Evolutionary conservation across 2,888 invertebrate species (phyloP), one percentile per base, ranked within the genome.

Genomic region (Microctonus aethiopoides): DNA sequence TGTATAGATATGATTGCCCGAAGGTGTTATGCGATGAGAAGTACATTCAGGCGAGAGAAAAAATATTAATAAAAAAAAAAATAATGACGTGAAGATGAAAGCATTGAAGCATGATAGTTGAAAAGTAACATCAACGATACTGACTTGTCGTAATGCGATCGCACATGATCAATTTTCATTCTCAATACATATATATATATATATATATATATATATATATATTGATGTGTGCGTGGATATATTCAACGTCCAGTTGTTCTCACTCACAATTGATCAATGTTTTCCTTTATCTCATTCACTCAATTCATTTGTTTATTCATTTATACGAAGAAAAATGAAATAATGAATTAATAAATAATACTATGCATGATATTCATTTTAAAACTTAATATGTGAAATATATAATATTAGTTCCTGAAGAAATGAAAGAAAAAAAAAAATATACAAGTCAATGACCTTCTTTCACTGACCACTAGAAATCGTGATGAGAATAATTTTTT

Each of bases 21-120:
- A 22, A 41, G 61, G 34, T 34, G 61, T 61, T 34, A 20, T 61
- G 22, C 61, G 61, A 41, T 41, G 36, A 36, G 26, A 61, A 61
- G 26, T 24, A 41, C 20, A 46, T 46, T 46, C 24, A 61, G 32
- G 59, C 34, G 59, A 61, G 61, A 61, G n/a, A n/a, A n/a, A n/a
- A n/a, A n/a, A n/a, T n/a, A n/a, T n/a, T n/a, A n/a, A n/a, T n/a
- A n/a, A n/a, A n/a, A n/a, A n/a, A n/a, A 61, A 41, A 61, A 61
- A 61, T 61, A 61, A 61, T 61, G 61, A 61, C 26, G 41, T 9
- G 34, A n/a, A 11, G 41, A 61, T 20, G 32, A 29, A 57, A 32
- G 57, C 32, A 57, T 29, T 34, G 57, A 57, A 29, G 57, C 29
- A 29, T 57, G 32, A 57, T 57, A 29, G 32, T 57, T 26, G 57